A percentile compares a stretch with the other conserved stretches of the same genome.
These are phyloP conservation scores for Ursus arctos DNA, from an alignment of 2,113 vertebrate species.

Conservation along the genomic window DNA sequence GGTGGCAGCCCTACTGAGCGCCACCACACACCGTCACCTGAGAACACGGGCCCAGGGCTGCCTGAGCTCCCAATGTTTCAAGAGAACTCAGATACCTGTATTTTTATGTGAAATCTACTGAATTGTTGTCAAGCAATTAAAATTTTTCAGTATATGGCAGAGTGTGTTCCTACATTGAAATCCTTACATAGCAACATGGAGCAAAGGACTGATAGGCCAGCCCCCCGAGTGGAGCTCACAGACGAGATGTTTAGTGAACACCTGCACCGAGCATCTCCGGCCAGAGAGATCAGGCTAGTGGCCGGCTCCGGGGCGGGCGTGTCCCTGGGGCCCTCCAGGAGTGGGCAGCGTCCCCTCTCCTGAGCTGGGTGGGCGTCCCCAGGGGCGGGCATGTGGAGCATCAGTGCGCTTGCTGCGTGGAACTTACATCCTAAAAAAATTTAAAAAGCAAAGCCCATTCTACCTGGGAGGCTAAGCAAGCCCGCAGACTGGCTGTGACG, in stretches of 20 bases:
- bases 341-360: too few relatives aligned
- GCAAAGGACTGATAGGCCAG: background rate
- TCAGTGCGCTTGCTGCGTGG: background rate
- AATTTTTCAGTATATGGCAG: background rate
- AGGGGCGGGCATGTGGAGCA: background rate
- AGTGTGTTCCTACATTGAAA: background rate
- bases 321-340: background rate
- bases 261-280: background rate
- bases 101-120: background rate
- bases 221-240: background rate
- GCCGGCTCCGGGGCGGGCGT: too few relatives aligned
- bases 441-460: background rate
- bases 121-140: background rate
- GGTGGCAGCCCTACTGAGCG: too few relatives aligned
- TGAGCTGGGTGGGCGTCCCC: too few relatives aligned
- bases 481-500: background rate
- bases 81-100: background rate
- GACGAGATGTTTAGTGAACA: background rate
- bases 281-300: background rate
- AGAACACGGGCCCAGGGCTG: background rate
- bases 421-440: background rate
- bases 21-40: rapidly evolving
- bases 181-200: background rate
- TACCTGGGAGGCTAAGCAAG: background rate
- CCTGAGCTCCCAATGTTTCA: background rate